Base-by-base conservation (phyloP, 2,888 invertebrate species). In the Deroplatys truncata region DNA sequence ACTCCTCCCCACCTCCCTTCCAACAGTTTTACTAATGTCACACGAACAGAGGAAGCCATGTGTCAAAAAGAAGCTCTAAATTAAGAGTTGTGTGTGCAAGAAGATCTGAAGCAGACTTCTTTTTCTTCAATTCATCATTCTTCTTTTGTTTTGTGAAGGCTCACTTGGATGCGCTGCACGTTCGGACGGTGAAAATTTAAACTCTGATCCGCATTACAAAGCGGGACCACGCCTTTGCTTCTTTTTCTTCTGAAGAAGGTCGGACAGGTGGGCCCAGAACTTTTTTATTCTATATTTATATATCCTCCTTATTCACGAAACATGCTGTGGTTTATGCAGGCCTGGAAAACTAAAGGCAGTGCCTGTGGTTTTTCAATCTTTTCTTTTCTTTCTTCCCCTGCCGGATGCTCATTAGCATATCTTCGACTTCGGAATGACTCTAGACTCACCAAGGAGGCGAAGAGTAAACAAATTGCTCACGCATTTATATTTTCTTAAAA, bases 31-130 rank as follows among this genome's bases (percentile, higher is more conserved):
- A 25, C 56, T 72, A 72, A 72, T 72, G 56, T 72, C 56, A 72
- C 56, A 72, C 56, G 56, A n/a, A 87, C 87, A 87, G 82, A 87
- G 87, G 87, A 87, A 87, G 83, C 35, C 87, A 87, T 87, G 87
- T 35, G 83, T 87, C 87, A 87, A 83, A 87, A 87, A 31, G 31
- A 83, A 87, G 87, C 35, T 87, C 43, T 87, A 87, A 87, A 87
- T 87, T 87, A 83, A 87, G 82, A 87, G 87, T 72, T 72, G 56
- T 72, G 56, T 72, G 56, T 72, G 56, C 56, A 20, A 20, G 56
- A 72, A 72, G 56, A 72, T 72, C 56, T 72, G 56, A 72, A 72
- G 56, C 56, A 72, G 20, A 72, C 56, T 72, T 72, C 56, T 72
- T 72, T 72, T 72, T 72, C 56, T 72, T 72, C 56, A 72, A 72